Evolutionary conservation across 2,888 invertebrate species (phyloP).

Genomic region (Isotomurus palustris): DNA sequence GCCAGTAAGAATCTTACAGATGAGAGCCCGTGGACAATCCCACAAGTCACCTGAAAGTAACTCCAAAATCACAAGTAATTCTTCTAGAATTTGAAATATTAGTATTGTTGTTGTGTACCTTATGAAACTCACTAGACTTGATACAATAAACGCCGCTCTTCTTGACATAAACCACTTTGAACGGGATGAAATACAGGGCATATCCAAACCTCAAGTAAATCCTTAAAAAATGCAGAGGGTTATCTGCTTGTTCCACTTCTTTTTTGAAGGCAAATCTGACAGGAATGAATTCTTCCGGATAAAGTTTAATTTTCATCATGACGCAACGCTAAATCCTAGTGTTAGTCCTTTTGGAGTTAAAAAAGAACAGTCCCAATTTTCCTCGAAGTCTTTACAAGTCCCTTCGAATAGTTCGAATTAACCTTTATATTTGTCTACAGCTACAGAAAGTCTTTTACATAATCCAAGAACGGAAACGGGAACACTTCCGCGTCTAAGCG

Average conservation of each 20-base stretch:
- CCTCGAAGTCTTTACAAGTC: too few relatives aligned
- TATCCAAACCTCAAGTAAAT: background rate
- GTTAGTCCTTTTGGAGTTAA: too few relatives aligned
- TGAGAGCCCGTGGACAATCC: background rate
- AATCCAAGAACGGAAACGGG: too few relatives aligned
- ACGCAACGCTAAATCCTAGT: too few relatives aligned
- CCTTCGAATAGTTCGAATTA: too few relatives aligned
- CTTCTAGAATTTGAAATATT: background rate
- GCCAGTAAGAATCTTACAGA: background rate
- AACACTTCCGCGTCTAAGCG: too few relatives aligned
- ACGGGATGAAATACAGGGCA: background rate
- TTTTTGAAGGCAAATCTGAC: background rate
- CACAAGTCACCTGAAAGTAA: conserved; percentile 1
- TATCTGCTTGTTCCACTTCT: background rate
- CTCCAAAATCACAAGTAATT: too few relatives aligned
- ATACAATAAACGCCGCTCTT: background rate
- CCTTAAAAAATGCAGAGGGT: background rate
- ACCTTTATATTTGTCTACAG: too few relatives aligned
- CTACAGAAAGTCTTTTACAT: too few relatives aligned
- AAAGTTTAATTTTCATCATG: too few relatives aligned
- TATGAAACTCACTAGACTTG: background rate
- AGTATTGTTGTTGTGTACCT: background rate
- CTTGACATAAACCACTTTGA: background rate
- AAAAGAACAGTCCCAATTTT: too few relatives aligned
- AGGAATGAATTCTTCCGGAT: background rate